These are phyloP conservation scores for Trichopria drosophilae DNA, from an alignment of 2,888 invertebrate genomes.

Conservation along the genomic window DNA sequence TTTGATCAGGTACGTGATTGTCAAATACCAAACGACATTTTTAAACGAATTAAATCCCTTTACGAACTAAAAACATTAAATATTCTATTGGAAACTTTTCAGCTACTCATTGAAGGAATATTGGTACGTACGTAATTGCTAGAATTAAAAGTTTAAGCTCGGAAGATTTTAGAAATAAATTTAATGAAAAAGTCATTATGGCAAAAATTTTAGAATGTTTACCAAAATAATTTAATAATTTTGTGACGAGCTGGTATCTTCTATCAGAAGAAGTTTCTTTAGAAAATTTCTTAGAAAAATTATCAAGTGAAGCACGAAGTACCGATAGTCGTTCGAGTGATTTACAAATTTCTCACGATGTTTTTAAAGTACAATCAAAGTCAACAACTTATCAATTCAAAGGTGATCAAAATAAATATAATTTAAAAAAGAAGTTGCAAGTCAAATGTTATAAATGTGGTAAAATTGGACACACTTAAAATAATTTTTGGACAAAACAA, in stretches of 20 bases:
- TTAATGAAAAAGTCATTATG: slow-evolving; percentile 28
- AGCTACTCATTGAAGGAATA: too few relatives aligned
- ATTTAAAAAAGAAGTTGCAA: slow-evolving; percentile 8
- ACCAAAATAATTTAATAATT: slow-evolving; percentile 18
- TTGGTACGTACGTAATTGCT: slow-evolving; percentile 21
- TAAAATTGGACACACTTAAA: slow-evolving; percentile 11
- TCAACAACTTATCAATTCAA: too few relatives aligned
- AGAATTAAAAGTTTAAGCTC: slow-evolving; percentile 22
- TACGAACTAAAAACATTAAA: slow-evolving; percentile 17
- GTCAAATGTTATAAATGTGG: slow-evolving; percentile 15
- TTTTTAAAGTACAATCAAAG: slow-evolving; percentile 8
- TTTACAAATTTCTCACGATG: too few relatives aligned
- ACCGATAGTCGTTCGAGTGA: slow-evolving; percentile 2
- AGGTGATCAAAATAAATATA: slow-evolving; percentile 1
- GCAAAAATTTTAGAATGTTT: slow-evolving; percentile 27
- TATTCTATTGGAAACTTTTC: slow-evolving; percentile 11
- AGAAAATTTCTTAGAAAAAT: slow-evolving; percentile 19
- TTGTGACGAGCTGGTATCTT: slow-evolving; percentile 24
- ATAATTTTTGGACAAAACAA: too few relatives aligned
- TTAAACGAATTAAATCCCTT: slow-evolving; percentile 14
- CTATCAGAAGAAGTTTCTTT: slow-evolving; percentile 19
- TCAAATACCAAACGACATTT: slow-evolving; percentile 15
- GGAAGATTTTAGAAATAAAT: slow-evolving; percentile 22
- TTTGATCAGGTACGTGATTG: slow-evolving; percentile 21
- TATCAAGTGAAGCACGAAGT: slow-evolving; percentile 18